Base-by-base conservation (phyloP, 2,888 invertebrate genomes). In the Agrenia bidenticulata region DNA sequence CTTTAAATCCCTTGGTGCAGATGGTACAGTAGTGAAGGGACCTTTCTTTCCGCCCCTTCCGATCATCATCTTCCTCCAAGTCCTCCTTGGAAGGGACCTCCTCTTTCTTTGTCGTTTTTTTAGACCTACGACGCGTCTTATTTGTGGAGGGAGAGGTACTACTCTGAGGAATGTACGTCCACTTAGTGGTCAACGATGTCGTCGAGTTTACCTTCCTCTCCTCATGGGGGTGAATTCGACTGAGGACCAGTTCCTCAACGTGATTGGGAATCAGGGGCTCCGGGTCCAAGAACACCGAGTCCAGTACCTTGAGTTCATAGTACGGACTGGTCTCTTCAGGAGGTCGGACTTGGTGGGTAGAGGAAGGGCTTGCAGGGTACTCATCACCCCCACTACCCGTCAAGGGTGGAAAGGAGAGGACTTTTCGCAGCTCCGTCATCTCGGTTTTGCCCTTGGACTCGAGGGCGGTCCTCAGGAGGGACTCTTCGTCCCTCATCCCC, bases 1-100 rank as follows among this genome's bases (percentile, higher is more conserved):
- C 94, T 81, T 94, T 94, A 81, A 94, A 94, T 2, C 93, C 93
- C 79, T 92, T 93, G 77, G 90, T 91, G 81, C 92, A 96, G 80
- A 97, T 90, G 80, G 91, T 88, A 84, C 98, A 88, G 81, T 94
- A 89, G 81, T 99, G 89, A 73, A 96, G 81, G 66, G 94, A 89
- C 76, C 94, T 84, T 79, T 93, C 93, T 78, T 92, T 92, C 13
- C 91, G 27, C 27, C 62, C 21, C 65, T 67, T 49, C 67, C 63
- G 56, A 56, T 63, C 65, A 66, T 27, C 55, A 69, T 4, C 51
- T 54, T 21, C 61, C 58, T 17, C 50, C 60, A 19, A 39, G 19
- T 63, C 21, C 51, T 51, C 53, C 65, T 59, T 66, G 58, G 11
- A 61, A 51, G 32, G 37, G 51, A 32, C 54, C 61, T 15, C 61